A percentile compares a stretch with the other conserved stretches of the same genome.
Conservation (phyloP, 2,113 vertebrate genomes). For the Sylvietta virens region DNA sequence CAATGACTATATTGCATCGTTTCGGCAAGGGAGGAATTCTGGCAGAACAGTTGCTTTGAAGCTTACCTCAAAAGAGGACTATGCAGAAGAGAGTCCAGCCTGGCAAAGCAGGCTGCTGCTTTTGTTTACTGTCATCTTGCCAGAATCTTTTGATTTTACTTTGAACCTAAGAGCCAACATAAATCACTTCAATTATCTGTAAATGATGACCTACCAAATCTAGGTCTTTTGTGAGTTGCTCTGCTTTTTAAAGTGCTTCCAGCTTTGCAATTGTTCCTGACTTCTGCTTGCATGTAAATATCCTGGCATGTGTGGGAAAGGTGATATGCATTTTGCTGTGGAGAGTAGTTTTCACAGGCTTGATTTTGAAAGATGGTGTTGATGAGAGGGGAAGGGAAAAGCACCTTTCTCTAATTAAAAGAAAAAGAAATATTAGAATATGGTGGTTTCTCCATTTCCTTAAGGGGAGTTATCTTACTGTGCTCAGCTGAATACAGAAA, state of each 20-base stretch:
- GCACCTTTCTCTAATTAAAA: neutral
- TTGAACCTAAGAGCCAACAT: neutral
- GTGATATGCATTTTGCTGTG: neutral
- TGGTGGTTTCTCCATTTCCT: neutral
- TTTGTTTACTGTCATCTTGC: neutral
- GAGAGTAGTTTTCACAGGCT: neutral
- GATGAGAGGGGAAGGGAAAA: neutral
- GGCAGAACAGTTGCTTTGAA: neutral
- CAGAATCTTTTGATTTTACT: neutral
- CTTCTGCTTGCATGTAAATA: neutral
- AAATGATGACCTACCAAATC: neutral
- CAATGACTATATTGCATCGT: neutral
- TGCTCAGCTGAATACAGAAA: neutral
- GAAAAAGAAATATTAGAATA: neutral
- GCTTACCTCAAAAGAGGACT: neutral
- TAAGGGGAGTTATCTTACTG: neutral
- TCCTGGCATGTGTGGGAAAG: neutral
- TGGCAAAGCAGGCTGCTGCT: neutral
- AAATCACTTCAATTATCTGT: neutral
- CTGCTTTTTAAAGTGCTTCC: neutral
- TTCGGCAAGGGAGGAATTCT: neutral
- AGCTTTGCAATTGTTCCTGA: neutral
- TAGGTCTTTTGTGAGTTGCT: neutral
- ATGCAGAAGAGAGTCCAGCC: neutral
- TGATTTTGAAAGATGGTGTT: neutral